Evolutionary conservation across 2,888 invertebrate genomes (phyloP), one percentile per base, ranked within the genome.

Genomic region (Hartigia nigra): DNA sequence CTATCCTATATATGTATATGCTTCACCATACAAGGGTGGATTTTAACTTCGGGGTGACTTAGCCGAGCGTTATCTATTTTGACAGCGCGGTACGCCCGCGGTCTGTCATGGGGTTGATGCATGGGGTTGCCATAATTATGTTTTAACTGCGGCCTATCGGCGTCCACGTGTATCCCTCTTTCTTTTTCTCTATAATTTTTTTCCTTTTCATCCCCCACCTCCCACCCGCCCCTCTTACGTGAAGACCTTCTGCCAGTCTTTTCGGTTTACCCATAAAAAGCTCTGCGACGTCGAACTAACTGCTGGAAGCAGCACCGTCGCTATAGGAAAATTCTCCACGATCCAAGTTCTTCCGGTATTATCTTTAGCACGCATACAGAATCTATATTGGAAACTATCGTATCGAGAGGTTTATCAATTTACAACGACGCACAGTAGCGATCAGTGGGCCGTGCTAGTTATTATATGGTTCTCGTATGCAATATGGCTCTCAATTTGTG

Each of bases 31-130:
- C 84, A 87, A 83, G 90, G 89, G 87, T 86, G 87, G 86, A 86
- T 90, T 91, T 91, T 90, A 91, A 90, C 90, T 90, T 88, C 84
- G 87, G 87, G 87, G 89, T 88, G 89, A 90, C 90, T 90, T 90
- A 90, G 85, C 87, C 84, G 87, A 87, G 86, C 91, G 90, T 90
- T 91, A 91, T 91, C 91, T 90, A 91, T 91, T 91, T 91, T 91
- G 91, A 91, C 91, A 91, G 90, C 88, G 88, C 87, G 90, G 88
- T 88, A 86, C 89, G 89, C 85, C 87, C 87, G 90, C 86, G 91
- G 90, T 90, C 88, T 90, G 90, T 89, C 86, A 84, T 84, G 86
- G 69, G 69, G 85, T 81, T 77, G 80, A 77, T 72, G 82, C 79
- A 81, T 81, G 81, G 80, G 76, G 84, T 77, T 70, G 79, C 84